These are phyloP conservation scores for Heliconius congener DNA, from an alignment of 1,140 invertebrate genomes.

Conservation along the genomic window DNA sequence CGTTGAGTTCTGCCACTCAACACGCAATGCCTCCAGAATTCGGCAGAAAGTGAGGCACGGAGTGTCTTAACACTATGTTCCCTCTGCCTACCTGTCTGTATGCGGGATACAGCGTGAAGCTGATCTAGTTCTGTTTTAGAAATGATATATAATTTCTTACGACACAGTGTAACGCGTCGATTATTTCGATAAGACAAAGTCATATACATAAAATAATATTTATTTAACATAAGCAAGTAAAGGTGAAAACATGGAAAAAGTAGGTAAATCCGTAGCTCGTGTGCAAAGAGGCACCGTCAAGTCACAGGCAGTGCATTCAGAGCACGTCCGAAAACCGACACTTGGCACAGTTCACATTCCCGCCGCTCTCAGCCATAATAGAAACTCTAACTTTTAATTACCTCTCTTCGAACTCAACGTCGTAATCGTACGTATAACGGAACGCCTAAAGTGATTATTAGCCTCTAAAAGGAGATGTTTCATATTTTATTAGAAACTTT, in stretches of 20 bases:
- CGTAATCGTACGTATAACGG: conserved; percentile 41
- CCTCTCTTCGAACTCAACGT: conserved; percentile 55
- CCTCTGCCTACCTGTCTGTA: too few species aligned
- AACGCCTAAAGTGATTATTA: conserved; percentile 43
- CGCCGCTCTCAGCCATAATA: conserved; percentile 56
- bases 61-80: too few species aligned
- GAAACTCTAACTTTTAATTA: conserved; percentile 76
- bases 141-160: too few species aligned
- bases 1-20: too few species aligned
- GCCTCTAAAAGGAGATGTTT: conserved; percentile 28
- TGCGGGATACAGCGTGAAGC: too few species aligned
- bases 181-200: not conserved
- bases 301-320: conserved; percentile 52
- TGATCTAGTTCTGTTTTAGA: too few species aligned
- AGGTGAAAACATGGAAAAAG: conserved; percentile 20
- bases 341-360: conserved; percentile 69
- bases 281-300: conserved; percentile 27
- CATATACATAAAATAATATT: not conserved
- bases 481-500: conserved; percentile 15
- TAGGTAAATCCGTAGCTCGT: conserved; percentile 34
- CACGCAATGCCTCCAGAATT: too few species aligned
- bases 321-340: conserved; percentile 74
- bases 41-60: too few species aligned
- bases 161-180: too few species aligned
- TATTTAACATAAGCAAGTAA: not conserved